Evolutionary conservation across 1,140 invertebrate species (phyloP).

Genomic region (Anastrepha obliqua): DNA sequence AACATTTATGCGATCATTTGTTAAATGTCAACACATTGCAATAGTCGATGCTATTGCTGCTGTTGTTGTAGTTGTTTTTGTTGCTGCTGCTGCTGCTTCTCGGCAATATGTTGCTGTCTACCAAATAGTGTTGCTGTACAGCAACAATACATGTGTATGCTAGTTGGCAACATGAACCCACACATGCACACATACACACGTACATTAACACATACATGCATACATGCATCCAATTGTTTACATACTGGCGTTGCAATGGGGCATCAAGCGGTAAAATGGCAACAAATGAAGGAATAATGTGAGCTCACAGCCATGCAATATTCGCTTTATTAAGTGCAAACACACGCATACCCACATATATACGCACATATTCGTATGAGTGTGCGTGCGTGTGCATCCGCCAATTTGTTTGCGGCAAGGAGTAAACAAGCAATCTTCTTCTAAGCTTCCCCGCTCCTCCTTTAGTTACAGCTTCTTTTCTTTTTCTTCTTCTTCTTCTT

Average conservation of each 20-base stretch:
- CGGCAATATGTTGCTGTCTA: constrained; percentile 42
- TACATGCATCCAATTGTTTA: neutral
- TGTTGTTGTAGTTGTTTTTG: neutral
- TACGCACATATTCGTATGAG: neutral
- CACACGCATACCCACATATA: neutral
- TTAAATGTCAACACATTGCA: constrained; percentile 72
- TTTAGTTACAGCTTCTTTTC: neutral
- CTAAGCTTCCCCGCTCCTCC: constrained; percentile 53
- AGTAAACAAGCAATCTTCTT: constrained; percentile 38
- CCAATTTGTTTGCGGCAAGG: neutral
- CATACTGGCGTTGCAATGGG: neutral
- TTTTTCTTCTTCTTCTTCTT: neutral
- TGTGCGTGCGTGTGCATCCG: neutral
- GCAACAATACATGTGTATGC: constrained; percentile 58
- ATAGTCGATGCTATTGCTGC: neutral
- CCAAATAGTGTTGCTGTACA: constrained; percentile 57
- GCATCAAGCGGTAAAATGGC: neutral
- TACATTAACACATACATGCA: neutral
- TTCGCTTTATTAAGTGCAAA: constrained; percentile 19
- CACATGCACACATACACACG: neutral
- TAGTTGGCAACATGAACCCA: constrained; percentile 22
- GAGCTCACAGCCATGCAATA: neutral
- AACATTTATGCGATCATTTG: constrained; percentile 74
- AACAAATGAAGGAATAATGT: constrained; percentile 1
- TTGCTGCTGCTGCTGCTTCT: neutral